Evolutionary conservation across 2,888 invertebrate species (phyloP).

Genomic region (Pelosia muscerda): DNA sequence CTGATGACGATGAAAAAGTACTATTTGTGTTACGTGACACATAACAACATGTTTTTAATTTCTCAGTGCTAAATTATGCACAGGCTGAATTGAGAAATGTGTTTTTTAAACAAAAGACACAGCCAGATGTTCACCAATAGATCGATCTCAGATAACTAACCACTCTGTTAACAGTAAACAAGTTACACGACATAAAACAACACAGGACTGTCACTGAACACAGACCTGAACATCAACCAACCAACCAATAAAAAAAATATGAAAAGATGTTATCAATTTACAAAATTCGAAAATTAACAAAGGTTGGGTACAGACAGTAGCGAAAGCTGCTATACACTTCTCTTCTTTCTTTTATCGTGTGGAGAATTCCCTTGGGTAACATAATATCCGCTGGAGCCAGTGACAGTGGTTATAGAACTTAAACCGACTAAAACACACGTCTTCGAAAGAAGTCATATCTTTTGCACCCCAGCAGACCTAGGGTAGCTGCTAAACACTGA

Average conservation of each 20-base stretch:
- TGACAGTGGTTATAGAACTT: too few species aligned
- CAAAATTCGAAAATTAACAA: neutral
- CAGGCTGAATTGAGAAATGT: neutral
- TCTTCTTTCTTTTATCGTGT: too few species aligned
- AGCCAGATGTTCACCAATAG: slow-evolving; percentile 1
- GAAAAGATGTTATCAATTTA: slow-evolving; percentile 7
- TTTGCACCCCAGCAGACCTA: too few species aligned
- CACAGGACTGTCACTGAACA: neutral
- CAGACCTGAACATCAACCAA: too few species aligned
- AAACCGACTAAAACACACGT: too few species aligned
- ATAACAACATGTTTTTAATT: neutral
- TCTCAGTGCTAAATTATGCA: neutral
- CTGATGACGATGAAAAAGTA: too few species aligned
- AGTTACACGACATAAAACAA: neutral
- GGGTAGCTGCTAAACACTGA: too few species aligned
- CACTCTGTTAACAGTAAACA: neutral
- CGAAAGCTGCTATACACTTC: neutral
- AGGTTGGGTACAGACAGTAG: neutral
- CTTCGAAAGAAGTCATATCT: too few species aligned
- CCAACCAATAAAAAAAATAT: too few species aligned
- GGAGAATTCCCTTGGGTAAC: too few species aligned
- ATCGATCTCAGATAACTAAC: neutral
- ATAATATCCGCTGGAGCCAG: too few species aligned
- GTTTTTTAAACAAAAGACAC: neutral
- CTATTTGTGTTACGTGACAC: too few species aligned